Evolutionary conservation across 2,113 vertebrate genomes (phyloP).

Genomic region (Hippolais icterina): DNA sequence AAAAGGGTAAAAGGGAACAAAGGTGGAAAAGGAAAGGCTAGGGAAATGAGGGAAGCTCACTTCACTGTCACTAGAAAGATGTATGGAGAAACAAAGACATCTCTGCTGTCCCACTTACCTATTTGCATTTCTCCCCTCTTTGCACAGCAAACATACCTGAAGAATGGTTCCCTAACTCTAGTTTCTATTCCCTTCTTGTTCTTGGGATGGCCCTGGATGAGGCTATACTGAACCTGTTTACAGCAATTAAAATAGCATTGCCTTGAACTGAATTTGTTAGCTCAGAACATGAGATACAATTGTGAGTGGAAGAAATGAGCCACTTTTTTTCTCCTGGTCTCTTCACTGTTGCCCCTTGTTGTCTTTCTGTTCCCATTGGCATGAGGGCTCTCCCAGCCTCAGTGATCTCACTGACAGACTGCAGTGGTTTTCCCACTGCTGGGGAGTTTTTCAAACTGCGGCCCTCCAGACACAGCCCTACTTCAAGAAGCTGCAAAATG

Average conservation of each 20-base stretch:
- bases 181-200: neutral
- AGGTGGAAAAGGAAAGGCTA: neutral
- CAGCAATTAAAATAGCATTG: neutral
- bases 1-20: neutral
- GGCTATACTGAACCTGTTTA: neutral
- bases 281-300: neutral
- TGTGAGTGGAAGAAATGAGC: neutral
- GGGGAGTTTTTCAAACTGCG: neutral
- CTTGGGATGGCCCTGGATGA: neutral
- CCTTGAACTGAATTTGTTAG: neutral
- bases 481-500: neutral
- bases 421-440: neutral
- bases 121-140: neutral
- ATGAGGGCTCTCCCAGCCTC: neutral
- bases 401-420: neutral
- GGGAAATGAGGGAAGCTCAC: neutral
- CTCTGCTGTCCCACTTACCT: neutral
- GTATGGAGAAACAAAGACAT: neutral
- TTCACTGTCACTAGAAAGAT: neutral
- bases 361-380: neutral
- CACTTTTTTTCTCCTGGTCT: neutral
- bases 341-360: neutral
- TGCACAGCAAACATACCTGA: neutral
- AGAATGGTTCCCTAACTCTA: neutral
- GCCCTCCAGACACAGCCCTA: neutral